Evolutionary conservation across 2,113 vertebrate species (phyloP).

Genomic region (Halcyon senegalensis): DNA sequence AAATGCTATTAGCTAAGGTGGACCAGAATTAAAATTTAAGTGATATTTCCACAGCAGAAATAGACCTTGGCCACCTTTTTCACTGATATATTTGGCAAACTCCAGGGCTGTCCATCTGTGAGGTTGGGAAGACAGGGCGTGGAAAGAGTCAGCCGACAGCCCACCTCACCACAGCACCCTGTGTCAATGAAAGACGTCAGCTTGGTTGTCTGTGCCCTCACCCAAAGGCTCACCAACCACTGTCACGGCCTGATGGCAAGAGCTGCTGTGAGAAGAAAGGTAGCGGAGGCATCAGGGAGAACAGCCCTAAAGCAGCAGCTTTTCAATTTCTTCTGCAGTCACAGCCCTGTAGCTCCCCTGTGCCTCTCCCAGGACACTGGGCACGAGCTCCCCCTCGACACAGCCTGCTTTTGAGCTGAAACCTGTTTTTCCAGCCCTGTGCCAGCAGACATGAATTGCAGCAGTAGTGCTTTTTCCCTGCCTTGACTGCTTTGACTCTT

Average conservation of each 20-base stretch:
- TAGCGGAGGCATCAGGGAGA: not conserved
- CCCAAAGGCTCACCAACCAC: not conserved
- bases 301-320: not conserved
- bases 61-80: not conserved
- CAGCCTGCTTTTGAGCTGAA: not conserved
- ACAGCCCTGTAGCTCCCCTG: not conserved
- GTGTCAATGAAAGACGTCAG: too few relatives aligned
- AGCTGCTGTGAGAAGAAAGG: not conserved
- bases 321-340: not conserved
- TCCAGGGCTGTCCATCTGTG: not conserved
- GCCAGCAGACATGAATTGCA: not conserved
- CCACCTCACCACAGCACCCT: not conserved
- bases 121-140: not conserved
- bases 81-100: not conserved
- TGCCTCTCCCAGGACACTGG: fast-evolving
- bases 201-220: fast-evolving
- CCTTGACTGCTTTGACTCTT: not conserved
- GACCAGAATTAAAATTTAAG: not conserved
- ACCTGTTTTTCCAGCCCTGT: not conserved
- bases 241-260: fast-evolving
- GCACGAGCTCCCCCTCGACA: fast-evolving
- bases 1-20: not conserved
- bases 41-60: not conserved
- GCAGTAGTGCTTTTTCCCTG: not conserved
- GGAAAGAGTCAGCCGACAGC: not conserved